Evolutionary conservation across 1,140 invertebrate species (phyloP).

Genomic region (Pristionchus pacificus): DNA sequence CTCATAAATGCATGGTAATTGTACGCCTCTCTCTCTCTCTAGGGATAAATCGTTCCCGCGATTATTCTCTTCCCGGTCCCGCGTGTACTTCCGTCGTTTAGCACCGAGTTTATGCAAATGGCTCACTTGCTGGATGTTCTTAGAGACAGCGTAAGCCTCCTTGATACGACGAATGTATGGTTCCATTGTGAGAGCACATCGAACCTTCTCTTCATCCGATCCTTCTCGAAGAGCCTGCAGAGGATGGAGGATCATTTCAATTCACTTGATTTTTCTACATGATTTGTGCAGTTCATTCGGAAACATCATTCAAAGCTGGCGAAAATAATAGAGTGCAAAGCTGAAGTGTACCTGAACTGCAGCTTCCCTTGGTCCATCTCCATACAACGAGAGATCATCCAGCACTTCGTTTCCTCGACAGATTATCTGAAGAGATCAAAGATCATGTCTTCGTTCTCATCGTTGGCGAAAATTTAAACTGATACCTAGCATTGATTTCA

Average conservation of each 20-base stretch:
- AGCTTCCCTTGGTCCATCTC: background rate
- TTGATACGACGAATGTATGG: background rate
- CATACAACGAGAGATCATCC: background rate
- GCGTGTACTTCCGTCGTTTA: too few species aligned
- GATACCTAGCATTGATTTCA: background rate
- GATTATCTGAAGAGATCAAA: background rate
- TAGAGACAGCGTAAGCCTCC: background rate
- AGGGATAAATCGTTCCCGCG: too few species aligned
- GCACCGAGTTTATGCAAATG: too few species aligned
- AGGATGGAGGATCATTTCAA: too few species aligned
- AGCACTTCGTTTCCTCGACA: background rate
- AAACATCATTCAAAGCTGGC: background rate
- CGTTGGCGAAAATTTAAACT: too few species aligned
- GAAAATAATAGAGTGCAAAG: background rate
- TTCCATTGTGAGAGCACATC: background rate
- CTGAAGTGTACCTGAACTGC: background rate
- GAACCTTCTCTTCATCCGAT: background rate
- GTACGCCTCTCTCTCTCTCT: too few species aligned
- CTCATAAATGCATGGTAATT: too few species aligned
- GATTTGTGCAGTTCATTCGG: too few species aligned
- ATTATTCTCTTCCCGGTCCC: too few species aligned
- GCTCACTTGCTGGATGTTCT: background rate
- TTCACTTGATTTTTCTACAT: too few species aligned
- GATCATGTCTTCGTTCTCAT: too few species aligned
- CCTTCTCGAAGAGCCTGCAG: background rate